Evolutionary conservation across 2,888 invertebrate genomes (phyloP), one percentile per base, ranked within the genome.

Genomic region (Perizoma affinitatum): DNA sequence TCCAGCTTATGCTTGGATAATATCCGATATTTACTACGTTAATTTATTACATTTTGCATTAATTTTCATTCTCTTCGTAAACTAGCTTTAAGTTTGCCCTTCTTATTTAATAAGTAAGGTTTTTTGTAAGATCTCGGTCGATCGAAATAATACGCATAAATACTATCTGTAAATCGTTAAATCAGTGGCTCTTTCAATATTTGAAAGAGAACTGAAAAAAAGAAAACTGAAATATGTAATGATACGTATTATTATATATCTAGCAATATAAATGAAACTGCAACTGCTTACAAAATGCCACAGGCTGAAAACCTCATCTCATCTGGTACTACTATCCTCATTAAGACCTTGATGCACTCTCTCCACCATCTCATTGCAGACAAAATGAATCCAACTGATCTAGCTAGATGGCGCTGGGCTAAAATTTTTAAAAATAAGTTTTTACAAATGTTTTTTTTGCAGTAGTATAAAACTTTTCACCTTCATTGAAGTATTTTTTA

Each of bases 321-420:
- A 61, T 61, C 58, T 63, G 22, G 22, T 22, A 22, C 47, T 46
- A 45, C 63, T 63, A 65, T 68, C 55, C 58, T 59, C 63, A 66
- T 69, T 61, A 57, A 59, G 52, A 54, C 70, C 64, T 65, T 60
- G 66, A 71, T 79, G 76, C 78, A 73, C 61, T 73, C 59, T 67
- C 61, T 73, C 59, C 67, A 65, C 63, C 68, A 67, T 68, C 76
- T 75, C 68, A 75, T 74, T 69, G 70, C 66, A 72, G 73, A 74
- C 79, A 71, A 77, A 78, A 75, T 80, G 67, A 75, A 61, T 81
- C 75, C 52, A 51, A 65, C 70, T 62, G 63, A 63, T 60, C 72
- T 67, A 68, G 66, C 73, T 81, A 86, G 86, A 86, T 84, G 86
- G 86, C 83, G 83, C 67, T 83, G 61, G 70, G 53, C 50, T 67